These are phyloP conservation scores for Dinoponera quadriceps DNA, from an alignment of 1,140 invertebrate species.

Conservation along the genomic window DNA sequence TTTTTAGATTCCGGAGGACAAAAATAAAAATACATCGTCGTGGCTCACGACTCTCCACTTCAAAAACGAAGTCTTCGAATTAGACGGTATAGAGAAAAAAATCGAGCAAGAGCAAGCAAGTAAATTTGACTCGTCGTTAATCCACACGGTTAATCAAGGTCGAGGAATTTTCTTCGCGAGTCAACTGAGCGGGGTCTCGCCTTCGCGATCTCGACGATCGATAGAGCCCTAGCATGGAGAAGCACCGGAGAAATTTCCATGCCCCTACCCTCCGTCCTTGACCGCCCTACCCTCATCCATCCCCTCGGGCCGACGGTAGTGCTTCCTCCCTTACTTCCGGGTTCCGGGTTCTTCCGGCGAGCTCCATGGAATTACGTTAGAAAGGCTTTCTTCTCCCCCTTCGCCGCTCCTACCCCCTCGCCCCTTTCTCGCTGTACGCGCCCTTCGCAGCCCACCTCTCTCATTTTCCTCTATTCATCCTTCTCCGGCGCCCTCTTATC, in stretches of 20 bases:
- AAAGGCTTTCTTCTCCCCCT: slow-evolving; percentile 67
- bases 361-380: slow-evolving; percentile 75
- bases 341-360: slow-evolving; percentile 80
- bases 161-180: slow-evolving; percentile 2
- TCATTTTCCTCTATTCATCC: slow-evolving; percentile 53
- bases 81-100: no score
- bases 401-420: neutral
- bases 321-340: slow-evolving; percentile 83
- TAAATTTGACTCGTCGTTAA: no score
- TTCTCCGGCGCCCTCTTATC: slow-evolving; percentile 57
- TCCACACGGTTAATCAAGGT: slow-evolving; percentile 17
- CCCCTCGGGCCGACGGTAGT: slow-evolving; percentile 18
- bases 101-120: no score
- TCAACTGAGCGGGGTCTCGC: slow-evolving; percentile 37
- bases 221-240: slow-evolving; percentile 68
- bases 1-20: no score
- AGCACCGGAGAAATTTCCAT: slow-evolving; percentile 66
- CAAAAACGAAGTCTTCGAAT: no score
- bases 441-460: slow-evolving; percentile 43
- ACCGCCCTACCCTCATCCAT: neutral
- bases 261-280: slow-evolving; percentile 46
- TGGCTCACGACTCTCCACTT: no score
- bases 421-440: slow-evolving; percentile 41
- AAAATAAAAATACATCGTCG: no score
- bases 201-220: slow-evolving; percentile 80